Base-by-base conservation (phyloP, 2,888 invertebrate species). In the Diloba caeruleocephala region DNA sequence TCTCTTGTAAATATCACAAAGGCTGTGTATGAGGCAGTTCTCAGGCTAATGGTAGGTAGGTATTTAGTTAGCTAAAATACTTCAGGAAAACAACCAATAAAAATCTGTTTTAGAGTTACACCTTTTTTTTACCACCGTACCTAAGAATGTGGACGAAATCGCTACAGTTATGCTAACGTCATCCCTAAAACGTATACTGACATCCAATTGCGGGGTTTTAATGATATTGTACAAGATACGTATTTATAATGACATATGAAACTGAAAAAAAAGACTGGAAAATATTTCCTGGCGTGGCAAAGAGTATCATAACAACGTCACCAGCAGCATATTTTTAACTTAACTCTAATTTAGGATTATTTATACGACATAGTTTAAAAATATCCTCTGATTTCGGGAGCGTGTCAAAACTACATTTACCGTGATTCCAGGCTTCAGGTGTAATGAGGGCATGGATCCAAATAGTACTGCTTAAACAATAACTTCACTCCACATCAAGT, bases 401-500 rank as follows among this genome's bases (percentile, higher is more conserved):
- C 41, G 38, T 55, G 31, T 48, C 43, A 71, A 74, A 76, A 69
- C 66, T 73, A 73, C 67, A 55, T 66, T 86, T 84, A 94, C 94
- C 90, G 93, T 92, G 61, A 93, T 84, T 83, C 93, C 92, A 61
- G 93, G 90, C 76, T 93, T 93, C 66, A 94, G 84, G 61, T 93
- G 90, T 88, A 94, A 69, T 56, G 93, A 87, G 76, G 94, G 94
- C 94, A 93, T 94, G 78, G 78, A 80, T 85, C 68, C 62, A 67
- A 66, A 71, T 70, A 70, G 53, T 60, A 60, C 70, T 69, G 60
- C 55, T 74, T 64, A 64, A 51, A 73, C 64, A 59, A 61, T 55
- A 83, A 89, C 86, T 83, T 67, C 86, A 90, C 89, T 82, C 78
- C 82, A 89, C 87, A 82, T 83, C 73, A 68, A 81, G 71, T 71